Evolutionary conservation across 2,888 invertebrate genomes (phyloP), one percentile per base, ranked within the genome.

Genomic region (Phania funesta): DNA sequence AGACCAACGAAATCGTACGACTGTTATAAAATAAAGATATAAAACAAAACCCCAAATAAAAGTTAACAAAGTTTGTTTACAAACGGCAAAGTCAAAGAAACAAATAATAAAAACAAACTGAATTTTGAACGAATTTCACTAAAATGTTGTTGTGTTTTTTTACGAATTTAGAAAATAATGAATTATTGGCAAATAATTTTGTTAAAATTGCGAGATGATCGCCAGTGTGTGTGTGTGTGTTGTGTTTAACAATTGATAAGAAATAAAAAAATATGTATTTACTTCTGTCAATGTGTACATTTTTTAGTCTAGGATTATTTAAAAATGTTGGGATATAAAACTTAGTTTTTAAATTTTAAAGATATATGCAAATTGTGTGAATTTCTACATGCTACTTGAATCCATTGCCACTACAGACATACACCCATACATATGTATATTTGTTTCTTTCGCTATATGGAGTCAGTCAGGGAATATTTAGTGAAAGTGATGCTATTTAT

Each of bases 211-310:
- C n/a, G n/a, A n/a, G n/a, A n/a, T n/a, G n/a, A n/a, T n/a, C n/a
- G n/a, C n/a, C n/a, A n/a, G n/a, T 35, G 11, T 35, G 26, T 26
- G 26, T 26, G 7, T 11, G 13, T 46, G 50, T 50, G 11, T 32
- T 41, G 41, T 52, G n/a, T 20, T 24, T 44, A 16, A 22, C 38
- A 76, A 67, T 16, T 58, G 76, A 77, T 62, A 77, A 68, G 68
- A 77, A 74, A 62, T 24, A 74, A 62, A 2, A 58, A 65, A 20
- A 24, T 2, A 52, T n/a, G n/a, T n/a, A n/a, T n/a, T n/a, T n/a
- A n/a, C n/a, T n/a, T n/a, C n/a, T n/a, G n/a, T n/a, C n/a, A n/a
- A n/a, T n/a, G n/a, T n/a, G n/a, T n/a, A 62, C 4, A 62, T 8
- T 8, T 46, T 46, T n/a, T 13, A 62, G 5, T 64, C 26, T n/a